phyloP scores from a whole-genome alignment of 2,113 vertebrate genomes.

The Toxostoma redivivum region DNA sequence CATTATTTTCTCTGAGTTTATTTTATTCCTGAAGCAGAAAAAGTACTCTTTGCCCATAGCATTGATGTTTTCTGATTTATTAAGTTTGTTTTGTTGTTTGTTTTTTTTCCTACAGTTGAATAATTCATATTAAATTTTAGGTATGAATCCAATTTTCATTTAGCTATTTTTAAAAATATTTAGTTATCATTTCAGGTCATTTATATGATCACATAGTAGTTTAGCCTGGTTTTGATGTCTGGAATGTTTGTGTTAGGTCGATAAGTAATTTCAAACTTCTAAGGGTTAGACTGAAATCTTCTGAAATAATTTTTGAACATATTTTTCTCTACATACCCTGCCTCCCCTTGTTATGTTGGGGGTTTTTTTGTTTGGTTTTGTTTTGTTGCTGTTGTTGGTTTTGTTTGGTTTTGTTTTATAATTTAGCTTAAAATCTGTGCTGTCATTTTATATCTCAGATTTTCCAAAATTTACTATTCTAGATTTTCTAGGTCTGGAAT shows the following conservation, averaged over 20 bases:
- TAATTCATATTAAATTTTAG: neutral
- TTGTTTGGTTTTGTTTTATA: neutral
- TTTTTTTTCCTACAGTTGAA: neutral
- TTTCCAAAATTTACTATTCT: no score
- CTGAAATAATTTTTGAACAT: neutral
- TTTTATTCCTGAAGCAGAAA: neutral
- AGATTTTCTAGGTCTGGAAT: neutral
- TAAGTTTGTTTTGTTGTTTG: fast-evolving
- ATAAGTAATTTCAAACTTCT: neutral
- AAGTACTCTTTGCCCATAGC: neutral
- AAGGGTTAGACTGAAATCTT: neutral
- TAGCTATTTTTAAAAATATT: neutral
- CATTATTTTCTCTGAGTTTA: neutral
- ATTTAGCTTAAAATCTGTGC: neutral
- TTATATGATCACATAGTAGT: neutral
- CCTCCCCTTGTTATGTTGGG: neutral
- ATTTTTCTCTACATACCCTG: neutral
- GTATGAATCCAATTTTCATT: neutral
- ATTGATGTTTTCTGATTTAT: neutral
- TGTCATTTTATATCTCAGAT: neutral
- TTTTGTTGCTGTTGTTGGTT: neutral
- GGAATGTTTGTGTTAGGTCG: neutral
- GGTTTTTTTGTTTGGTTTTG: neutral
- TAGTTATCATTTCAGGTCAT: neutral
- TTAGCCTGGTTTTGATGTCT: neutral